phyloP scores from a whole-genome alignment of 2,797 vertebrate genomes.

The Onychomys torridus region DNA sequence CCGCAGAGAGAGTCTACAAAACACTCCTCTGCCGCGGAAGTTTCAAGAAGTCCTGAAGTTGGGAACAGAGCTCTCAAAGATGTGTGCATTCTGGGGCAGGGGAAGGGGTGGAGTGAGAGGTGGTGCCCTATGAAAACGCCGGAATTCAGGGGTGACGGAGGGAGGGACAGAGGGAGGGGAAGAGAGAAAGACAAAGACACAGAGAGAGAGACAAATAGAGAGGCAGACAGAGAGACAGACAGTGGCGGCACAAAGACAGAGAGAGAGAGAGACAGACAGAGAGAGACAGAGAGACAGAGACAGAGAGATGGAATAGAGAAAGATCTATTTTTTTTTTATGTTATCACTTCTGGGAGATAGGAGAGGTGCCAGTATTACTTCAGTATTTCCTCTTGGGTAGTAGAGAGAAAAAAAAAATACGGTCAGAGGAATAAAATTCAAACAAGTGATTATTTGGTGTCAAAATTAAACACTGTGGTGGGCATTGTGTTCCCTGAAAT shows the following conservation, averaged over 20 bases:
- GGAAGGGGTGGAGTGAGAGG: not conserved
- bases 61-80: not conserved
- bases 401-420: constrained; percentile 23
- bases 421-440: not conserved
- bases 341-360: constrained; percentile 1
- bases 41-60: not conserved
- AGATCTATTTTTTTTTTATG: not conserved
- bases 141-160: not conserved
- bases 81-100: not conserved
- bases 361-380: not conserved
- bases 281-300: too few species aligned
- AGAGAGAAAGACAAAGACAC: not conserved
- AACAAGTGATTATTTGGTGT: not conserved
- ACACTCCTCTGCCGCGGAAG: not conserved
- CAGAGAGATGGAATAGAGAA: not conserved
- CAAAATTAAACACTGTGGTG: too few species aligned
- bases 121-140: too few species aligned
- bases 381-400: not conserved
- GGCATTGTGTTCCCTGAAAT: too few species aligned
- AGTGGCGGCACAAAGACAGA: too few species aligned
- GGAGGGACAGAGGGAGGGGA: not conserved
- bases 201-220: not conserved
- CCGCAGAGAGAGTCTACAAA: not conserved
- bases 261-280: too few species aligned
- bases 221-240: not conserved